Evolutionary conservation across 2,888 invertebrate species (phyloP).

Genomic region (Xestia c-nigrum): DNA sequence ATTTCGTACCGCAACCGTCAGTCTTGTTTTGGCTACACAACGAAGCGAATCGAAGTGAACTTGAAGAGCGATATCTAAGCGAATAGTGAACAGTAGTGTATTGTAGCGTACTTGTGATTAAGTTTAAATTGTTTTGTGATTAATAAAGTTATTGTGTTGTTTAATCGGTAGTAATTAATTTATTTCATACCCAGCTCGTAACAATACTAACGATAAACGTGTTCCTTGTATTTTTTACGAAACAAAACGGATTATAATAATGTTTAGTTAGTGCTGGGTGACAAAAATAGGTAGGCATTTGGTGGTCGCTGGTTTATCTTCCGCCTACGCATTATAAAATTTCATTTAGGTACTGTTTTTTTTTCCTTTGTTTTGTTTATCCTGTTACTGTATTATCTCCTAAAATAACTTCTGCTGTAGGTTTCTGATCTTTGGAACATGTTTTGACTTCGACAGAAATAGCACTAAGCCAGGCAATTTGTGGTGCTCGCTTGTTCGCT

Average conservation of each 20-base stretch:
- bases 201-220: not conserved
- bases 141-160: no score
- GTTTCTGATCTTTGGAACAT: not conserved
- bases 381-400: not conserved
- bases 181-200: no score
- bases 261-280: not conserved
- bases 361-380: not conserved
- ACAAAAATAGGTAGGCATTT: not conserved
- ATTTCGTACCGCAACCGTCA: no score
- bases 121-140: no score
- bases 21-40: no score
- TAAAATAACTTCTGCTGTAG: not conserved
- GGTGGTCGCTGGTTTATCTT: not conserved
- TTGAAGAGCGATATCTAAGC: no score
- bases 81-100: no score
- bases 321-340: not conserved
- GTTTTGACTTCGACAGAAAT: not conserved
- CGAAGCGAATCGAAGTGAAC: no score
- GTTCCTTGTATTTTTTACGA: not conserved
- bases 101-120: no score
- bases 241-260: not conserved
- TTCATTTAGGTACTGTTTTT: not conserved
- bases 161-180: no score
- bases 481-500: no score
- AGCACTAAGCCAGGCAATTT: not conserved